Evolutionary conservation across 2,888 invertebrate genomes (phyloP).

Genomic region (Drosophila subsilvestris): DNA sequence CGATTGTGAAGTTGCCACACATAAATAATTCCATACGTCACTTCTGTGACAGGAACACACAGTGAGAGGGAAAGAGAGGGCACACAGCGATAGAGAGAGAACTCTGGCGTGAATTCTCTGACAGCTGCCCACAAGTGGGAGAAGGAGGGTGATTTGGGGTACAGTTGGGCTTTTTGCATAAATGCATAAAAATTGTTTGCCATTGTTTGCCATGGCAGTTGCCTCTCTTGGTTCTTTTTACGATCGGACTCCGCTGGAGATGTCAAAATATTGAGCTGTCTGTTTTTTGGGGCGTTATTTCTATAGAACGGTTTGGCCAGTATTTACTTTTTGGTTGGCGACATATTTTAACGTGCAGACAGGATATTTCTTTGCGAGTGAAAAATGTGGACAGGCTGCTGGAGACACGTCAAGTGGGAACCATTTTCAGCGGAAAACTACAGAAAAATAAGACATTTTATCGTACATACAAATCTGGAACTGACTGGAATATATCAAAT

Average conservation of each 20-base stretch:
- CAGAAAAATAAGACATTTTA: constrained; percentile 1
- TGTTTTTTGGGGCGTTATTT: constrained; percentile 45
- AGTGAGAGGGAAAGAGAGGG: constrained; percentile 31
- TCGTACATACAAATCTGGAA: not conserved
- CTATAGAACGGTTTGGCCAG: constrained; percentile 46
- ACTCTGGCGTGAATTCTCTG: constrained; percentile 74
- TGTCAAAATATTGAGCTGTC: constrained; percentile 80
- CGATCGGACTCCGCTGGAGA: constrained; percentile 49
- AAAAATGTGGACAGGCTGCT: constrained; percentile 28
- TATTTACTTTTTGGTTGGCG: constrained; percentile 38
- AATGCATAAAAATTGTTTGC: constrained; percentile 78
- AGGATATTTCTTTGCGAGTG: constrained; percentile 48
- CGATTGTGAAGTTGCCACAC: constrained; percentile 24
- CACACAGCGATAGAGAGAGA: constrained; percentile 14
- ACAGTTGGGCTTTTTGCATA: constrained; percentile 65
- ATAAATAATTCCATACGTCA: constrained; percentile 71
- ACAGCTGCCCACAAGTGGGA: constrained; percentile 51
- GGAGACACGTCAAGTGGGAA: constrained; percentile 11
- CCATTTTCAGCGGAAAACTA: not conserved
- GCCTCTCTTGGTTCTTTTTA: constrained; percentile 31
- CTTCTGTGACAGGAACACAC: constrained; percentile 65
- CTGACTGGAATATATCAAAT: not conserved
- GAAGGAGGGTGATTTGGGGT: not conserved
- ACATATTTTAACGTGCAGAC: constrained; percentile 45
- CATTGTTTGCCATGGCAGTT: constrained; percentile 63